Conservation (phyloP, 2,888 invertebrate genomes). For the Balanococcus diminutus region DNA sequence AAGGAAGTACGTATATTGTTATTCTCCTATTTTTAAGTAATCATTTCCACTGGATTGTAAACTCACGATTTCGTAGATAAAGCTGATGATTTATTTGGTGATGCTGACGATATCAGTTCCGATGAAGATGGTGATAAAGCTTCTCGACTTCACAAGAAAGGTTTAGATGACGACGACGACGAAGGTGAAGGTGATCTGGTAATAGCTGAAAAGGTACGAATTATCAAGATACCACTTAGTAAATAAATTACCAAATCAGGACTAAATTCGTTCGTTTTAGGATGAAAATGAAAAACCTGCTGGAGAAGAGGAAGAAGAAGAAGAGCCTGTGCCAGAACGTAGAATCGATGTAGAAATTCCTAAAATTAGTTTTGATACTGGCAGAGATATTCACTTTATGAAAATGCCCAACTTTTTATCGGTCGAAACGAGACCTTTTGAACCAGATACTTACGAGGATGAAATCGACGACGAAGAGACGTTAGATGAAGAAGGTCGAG, state of each 20-base stretch:
- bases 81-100: conserved; percentile 88
- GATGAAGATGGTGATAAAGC: conserved; percentile 67
- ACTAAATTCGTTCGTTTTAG: not conserved
- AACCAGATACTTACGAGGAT: conserved; percentile 93
- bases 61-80: conserved; percentile 59
- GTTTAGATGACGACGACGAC: conserved; percentile 64
- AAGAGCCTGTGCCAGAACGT: conserved; percentile 87
- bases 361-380: conserved; percentile 89
- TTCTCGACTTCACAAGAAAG: conserved; percentile 75
- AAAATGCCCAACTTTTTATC: conserved; percentile 98
- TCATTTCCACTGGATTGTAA: not conserved
- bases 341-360: conserved; percentile 97
- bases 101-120: conserved; percentile 90
- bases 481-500: conserved; percentile 95
- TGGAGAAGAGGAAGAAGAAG: conserved; percentile 72
- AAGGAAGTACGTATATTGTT: conserved; percentile 52
- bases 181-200: conserved; percentile 54
- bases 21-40: conserved; percentile 36
- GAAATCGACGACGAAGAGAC: conserved; percentile 99
- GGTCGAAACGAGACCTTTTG: conserved; percentile 96
- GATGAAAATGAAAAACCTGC: conserved; percentile 59
- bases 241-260: not conserved
- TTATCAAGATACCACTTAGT: too few relatives aligned
- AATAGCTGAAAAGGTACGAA: conserved; percentile 42
- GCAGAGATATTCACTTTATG: conserved; percentile 91